phyloP scores from a whole-genome alignment of 2,888 invertebrate genomes.

The Timema cristinae region DNA sequence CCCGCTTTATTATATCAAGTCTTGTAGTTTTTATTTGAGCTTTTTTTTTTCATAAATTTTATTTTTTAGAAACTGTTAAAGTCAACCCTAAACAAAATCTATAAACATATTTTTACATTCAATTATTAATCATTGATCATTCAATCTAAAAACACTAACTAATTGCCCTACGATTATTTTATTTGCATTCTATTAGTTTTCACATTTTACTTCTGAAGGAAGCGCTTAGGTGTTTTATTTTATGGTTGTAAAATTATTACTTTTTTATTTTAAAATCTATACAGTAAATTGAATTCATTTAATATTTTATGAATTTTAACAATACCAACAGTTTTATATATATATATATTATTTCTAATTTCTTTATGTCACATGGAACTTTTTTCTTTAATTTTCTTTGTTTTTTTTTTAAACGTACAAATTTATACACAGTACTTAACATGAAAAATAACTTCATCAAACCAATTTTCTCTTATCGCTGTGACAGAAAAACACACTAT shows the following conservation, averaged over 20 bases:
- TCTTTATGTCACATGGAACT: no score
- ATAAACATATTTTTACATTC: constrained; percentile 25
- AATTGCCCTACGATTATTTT: neutral
- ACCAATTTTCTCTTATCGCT: no score
- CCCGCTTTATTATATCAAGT: constrained; percentile 30
- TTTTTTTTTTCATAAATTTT: constrained; percentile 20
- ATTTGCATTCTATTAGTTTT: constrained; percentile 22
- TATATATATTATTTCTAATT: constrained; percentile 15
- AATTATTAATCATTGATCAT: constrained; percentile 25
- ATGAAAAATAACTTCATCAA: no score
- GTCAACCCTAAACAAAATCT: constrained; percentile 27
- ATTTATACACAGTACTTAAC: no score
- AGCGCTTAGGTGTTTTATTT: constrained; percentile 24
- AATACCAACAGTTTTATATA: constrained; percentile 24
- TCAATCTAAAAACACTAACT: constrained; percentile 23
- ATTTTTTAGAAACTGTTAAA: constrained; percentile 21
- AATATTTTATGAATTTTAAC: constrained; percentile 17
- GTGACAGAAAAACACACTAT: no score
- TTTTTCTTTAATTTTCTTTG: no score
- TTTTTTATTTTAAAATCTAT: constrained; percentile 21
- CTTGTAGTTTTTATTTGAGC: constrained; percentile 30
- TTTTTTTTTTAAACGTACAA: no score
- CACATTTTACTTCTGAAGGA: constrained; percentile 25
- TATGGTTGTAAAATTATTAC: neutral
- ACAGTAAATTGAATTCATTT: constrained; percentile 21